Conservation (phyloP, 2,797 vertebrate species). For the Oceanodroma leucorhoa region DNA sequence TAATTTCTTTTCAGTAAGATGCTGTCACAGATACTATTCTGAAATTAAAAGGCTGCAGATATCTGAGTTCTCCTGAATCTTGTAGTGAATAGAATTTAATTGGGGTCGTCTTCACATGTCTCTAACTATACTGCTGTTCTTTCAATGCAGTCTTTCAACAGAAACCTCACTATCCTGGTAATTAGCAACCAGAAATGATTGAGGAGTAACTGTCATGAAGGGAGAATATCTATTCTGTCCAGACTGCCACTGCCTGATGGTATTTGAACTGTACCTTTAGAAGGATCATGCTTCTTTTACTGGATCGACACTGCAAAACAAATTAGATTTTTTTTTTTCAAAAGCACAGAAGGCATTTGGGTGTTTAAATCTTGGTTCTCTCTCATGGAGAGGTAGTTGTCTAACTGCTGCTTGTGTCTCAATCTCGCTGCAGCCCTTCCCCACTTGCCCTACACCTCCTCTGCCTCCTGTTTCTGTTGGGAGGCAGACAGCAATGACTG, state of each 20-base stretch:
- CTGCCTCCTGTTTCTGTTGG: not conserved
- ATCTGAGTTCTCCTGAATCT: not conserved
- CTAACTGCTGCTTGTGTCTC: not conserved
- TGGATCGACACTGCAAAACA: not conserved
- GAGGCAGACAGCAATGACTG: not conserved
- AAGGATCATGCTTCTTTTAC: not conserved
- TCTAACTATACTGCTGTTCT: not conserved
- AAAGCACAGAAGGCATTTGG: not conserved
- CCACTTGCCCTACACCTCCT: not conserved
- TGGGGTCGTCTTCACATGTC: not conserved
- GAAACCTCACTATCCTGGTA: not conserved
- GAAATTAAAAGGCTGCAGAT: not conserved
- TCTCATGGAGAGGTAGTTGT: not conserved
- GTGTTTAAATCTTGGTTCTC: not conserved
- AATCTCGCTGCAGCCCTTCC: not conserved
- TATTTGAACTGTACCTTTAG: not conserved
- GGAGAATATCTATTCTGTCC: not conserved
- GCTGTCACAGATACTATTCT: not conserved
- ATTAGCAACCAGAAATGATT: not conserved
- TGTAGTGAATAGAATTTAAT: not conserved
- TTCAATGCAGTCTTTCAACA: not conserved
- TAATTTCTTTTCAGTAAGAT: not conserved
- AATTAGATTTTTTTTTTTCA: not conserved
- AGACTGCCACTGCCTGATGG: not conserved
- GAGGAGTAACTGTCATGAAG: not conserved